A percentile compares a stretch with the other conserved stretches of the same genome.
phyloP scores from a whole-genome alignment of 92 coral and sea anemone genomes.

The Siderastrea siderea region DNA sequence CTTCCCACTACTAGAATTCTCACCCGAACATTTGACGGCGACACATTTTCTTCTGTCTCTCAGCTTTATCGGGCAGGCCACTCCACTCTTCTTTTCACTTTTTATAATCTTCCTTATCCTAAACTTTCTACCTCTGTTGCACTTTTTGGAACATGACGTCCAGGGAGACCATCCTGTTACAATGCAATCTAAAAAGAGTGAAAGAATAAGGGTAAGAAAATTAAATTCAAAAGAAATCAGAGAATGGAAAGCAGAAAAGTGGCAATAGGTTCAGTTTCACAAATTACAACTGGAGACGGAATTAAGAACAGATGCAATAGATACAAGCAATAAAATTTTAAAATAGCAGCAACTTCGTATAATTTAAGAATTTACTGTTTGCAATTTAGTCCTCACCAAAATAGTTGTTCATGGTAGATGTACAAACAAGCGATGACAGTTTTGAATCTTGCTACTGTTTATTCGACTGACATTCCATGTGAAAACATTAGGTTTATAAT shows the following conservation, averaged over 20 bases:
- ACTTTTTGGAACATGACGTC: constrained; percentile 75
- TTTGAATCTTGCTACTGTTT: too few relatives aligned
- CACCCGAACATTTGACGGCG: constrained; percentile 58
- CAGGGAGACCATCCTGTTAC: constrained; percentile 85
- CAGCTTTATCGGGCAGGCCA: constrained; percentile 62
- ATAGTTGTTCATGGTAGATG: too few relatives aligned
- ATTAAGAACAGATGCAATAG: too few relatives aligned
- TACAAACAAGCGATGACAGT: too few relatives aligned
- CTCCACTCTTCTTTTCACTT: constrained; percentile 66
- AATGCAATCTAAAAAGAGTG: constrained; percentile 41
- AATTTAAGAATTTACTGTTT: too few relatives aligned
- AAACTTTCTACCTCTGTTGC: constrained; percentile 77
- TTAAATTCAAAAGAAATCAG: neutral
- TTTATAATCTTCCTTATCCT: constrained; percentile 68
- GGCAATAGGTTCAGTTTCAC: neutral
- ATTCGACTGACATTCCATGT: too few relatives aligned
- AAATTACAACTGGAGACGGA: too few relatives aligned
- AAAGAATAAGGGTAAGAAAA: neutral
- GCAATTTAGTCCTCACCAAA: too few relatives aligned
- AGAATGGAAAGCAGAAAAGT: neutral
- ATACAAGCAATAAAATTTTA: too few relatives aligned
- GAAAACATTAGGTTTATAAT: too few relatives aligned
- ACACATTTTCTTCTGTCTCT: constrained; percentile 66
- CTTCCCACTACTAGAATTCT: neutral
- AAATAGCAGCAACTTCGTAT: too few relatives aligned